Evolutionary conservation across 2,888 invertebrate species (phyloP).

Genomic region (Microchrysa polita): DNA sequence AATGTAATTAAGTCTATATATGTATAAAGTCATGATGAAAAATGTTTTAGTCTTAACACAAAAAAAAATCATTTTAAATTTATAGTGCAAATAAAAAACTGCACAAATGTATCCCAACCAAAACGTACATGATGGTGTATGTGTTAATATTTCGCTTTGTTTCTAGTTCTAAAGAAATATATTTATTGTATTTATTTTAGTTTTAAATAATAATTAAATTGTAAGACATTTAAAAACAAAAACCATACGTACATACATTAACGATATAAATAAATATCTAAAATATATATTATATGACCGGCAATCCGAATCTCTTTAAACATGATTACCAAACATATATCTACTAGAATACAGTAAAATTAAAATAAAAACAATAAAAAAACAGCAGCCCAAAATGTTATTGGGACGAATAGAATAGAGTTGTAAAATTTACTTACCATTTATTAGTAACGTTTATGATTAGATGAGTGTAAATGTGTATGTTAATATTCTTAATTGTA

Average conservation of each 20-base stretch:
- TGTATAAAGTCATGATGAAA: slow-evolving; percentile 5
- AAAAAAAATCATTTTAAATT: slow-evolving; percentile 1
- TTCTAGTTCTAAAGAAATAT: slow-evolving; percentile 2
- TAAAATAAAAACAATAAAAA: background rate
- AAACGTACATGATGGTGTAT: no score
- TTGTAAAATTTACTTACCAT: background rate
- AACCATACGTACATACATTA: background rate
- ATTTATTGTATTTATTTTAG: background rate
- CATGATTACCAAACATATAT: background rate
- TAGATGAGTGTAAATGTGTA: slow-evolving; percentile 43
- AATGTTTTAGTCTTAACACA: slow-evolving; percentile 19
- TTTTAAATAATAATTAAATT: slow-evolving; percentile 9
- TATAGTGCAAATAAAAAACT: background rate
- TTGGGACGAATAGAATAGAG: slow-evolving; percentile 12
- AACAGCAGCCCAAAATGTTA: slow-evolving; percentile 13
- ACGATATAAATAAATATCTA: slow-evolving; percentile 3
- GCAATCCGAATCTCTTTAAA: no score
- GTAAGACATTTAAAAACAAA: slow-evolving; percentile 12
- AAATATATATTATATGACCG: background rate
- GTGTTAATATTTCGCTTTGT: background rate
- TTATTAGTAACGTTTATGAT: slow-evolving; percentile 16
- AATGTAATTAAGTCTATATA: slow-evolving; percentile 43
- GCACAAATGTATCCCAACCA: background rate
- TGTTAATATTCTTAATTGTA: slow-evolving; percentile 39
- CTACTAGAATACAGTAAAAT: background rate